Conservation (phyloP, 2,888 invertebrate genomes). For the Caradrina kadenii region DNA sequence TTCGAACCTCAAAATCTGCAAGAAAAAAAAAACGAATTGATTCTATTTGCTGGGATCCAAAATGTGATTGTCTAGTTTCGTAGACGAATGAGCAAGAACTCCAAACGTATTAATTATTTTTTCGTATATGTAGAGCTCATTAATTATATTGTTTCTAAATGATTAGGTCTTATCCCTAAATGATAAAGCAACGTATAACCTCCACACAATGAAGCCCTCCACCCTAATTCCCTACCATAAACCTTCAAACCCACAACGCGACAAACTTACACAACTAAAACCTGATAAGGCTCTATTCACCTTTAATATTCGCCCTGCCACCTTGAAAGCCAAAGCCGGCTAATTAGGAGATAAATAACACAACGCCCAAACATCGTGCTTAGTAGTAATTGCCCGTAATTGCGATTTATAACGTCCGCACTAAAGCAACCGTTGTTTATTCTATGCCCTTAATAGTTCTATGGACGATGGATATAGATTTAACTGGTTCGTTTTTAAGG, state of each 20-base stretch:
- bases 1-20: no score
- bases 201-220: no score
- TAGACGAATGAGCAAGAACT: no score
- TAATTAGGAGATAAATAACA: slow-evolving; percentile 75
- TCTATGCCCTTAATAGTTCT: slow-evolving; percentile 49
- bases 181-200: no score
- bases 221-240: neutral
- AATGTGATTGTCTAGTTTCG: no score
- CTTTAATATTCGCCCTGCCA: slow-evolving; percentile 34
- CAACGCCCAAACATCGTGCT: slow-evolving; percentile 70
- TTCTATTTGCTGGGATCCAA: no score
- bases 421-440: slow-evolving; percentile 55
- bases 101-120: no score
- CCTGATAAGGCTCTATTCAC: slow-evolving; percentile 18
- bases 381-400: slow-evolving; percentile 73
- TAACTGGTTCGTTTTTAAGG: slow-evolving; percentile 44
- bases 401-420: slow-evolving; percentile 70
- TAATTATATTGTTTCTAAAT: no score
- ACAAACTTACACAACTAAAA: slow-evolving; percentile 11
- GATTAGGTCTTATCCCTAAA: no score
- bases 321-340: slow-evolving; percentile 32
- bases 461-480: slow-evolving; percentile 40
- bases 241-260: slow-evolving; percentile 21
- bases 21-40: no score
- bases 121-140: no score